A percentile compares a stretch with the other conserved stretches of the same genome.
phyloP scores from a whole-genome alignment of 37 sponge, comb jelly and placozoan genomes.

The Amphimedon queenslandica region DNA sequence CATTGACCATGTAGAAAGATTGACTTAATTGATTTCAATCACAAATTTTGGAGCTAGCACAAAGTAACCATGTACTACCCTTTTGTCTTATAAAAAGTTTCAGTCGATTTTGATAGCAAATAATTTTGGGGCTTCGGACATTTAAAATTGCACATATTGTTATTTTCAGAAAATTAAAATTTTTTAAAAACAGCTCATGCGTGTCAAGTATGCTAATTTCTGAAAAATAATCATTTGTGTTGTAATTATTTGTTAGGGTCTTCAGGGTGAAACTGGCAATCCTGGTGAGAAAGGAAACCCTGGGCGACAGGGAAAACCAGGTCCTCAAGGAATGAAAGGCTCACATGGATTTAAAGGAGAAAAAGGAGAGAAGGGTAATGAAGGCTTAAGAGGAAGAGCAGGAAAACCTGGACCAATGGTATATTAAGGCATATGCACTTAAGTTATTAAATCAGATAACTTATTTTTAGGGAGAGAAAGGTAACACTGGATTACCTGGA shows the following conservation, averaged over 20 bases:
- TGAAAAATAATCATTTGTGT: too few relatives aligned
- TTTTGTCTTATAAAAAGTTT: too few relatives aligned
- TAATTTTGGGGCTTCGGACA: too few relatives aligned
- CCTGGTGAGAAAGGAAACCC: slow-evolving; percentile 41
- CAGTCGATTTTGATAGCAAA: too few relatives aligned
- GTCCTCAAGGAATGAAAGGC: not conserved
- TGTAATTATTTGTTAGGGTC: slow-evolving; percentile 4
- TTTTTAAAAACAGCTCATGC: too few relatives aligned
- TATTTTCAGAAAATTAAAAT: too few relatives aligned
- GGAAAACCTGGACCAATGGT: not conserved
- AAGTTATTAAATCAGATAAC: not conserved
- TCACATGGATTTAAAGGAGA: slow-evolving; percentile 17
- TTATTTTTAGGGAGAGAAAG: slow-evolving; percentile 45
- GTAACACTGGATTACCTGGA: slow-evolving; percentile 66
- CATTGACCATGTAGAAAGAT: too few relatives aligned
- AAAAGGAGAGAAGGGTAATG: slow-evolving; percentile 49
- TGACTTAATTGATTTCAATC: too few relatives aligned
- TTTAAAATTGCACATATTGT: too few relatives aligned
- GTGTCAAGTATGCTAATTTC: too few relatives aligned
- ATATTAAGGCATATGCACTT: not conserved
- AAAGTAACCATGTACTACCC: too few relatives aligned
- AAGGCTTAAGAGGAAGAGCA: slow-evolving; percentile 29
- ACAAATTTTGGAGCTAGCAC: too few relatives aligned
- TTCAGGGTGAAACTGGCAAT: slow-evolving; percentile 1
- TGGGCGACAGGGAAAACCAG: not conserved